A percentile compares a stretch with the other conserved stretches of the same genome.
Evolutionary conservation across 2,888 invertebrate species (phyloP).

Genomic region (Drosophila hamatofila): DNA sequence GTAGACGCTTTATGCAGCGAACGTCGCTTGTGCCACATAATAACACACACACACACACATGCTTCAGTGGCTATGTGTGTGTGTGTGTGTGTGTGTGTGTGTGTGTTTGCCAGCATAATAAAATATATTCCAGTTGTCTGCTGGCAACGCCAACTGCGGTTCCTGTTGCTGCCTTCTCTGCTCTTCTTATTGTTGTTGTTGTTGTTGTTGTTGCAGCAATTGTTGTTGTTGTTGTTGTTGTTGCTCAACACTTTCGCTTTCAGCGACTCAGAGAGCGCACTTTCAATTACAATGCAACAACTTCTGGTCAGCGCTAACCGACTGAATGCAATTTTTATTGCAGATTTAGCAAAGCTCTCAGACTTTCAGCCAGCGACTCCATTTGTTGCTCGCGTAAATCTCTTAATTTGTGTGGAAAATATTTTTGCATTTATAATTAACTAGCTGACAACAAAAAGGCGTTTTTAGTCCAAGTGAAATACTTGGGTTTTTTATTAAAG

Average conservation of each 20-base stretch:
- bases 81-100: constrained; percentile 25
- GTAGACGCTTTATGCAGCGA: constrained; percentile 70
- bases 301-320: constrained; percentile 11
- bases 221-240: constrained; percentile 13
- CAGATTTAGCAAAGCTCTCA: background rate
- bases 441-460: background rate
- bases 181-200: constrained; percentile 6
- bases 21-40: constrained; percentile 62
- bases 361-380: background rate
- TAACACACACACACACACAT: constrained; percentile 44
- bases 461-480: background rate
- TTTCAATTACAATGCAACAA: constrained; percentile 49
- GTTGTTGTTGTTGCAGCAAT: background rate
- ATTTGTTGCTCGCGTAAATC: background rate
- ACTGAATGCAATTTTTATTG: constrained; percentile 9
- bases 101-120: constrained; percentile 55
- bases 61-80: background rate
- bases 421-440: background rate
- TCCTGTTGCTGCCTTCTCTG: constrained; percentile 50
- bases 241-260: constrained; percentile 68
- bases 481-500: too few species aligned
- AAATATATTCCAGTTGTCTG: constrained; percentile 77
- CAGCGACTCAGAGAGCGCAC: constrained; percentile 45
- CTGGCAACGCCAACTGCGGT: constrained; percentile 55
- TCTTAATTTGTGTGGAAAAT: background rate